Conservation (phyloP, 1,140 invertebrate genomes). For the Cydia strobilella region DNA sequence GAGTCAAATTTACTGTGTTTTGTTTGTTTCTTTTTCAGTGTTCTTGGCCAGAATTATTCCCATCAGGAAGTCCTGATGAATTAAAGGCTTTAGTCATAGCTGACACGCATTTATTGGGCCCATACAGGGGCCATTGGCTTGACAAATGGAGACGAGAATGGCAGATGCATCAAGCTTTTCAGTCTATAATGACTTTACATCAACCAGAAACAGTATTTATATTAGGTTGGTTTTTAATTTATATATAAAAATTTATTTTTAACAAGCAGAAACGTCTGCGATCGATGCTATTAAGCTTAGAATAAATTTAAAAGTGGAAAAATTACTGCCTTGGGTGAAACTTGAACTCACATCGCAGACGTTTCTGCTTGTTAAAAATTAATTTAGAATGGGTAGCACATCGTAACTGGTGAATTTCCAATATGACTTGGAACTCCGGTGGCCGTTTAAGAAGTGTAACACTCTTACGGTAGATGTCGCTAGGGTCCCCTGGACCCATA, state of each 20-base stretch:
- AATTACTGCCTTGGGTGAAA: no score
- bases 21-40: slow-evolving; percentile 52
- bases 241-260: neutral
- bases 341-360: no score
- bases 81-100: slow-evolving; percentile 91
- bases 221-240: slow-evolving; percentile 83
- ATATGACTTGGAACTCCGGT: no score
- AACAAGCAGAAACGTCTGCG: no score
- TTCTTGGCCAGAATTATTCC: slow-evolving; percentile 54
- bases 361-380: no score
- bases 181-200: slow-evolving; percentile 90
- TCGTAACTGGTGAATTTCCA: no score
- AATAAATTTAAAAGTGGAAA: no score
- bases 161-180: slow-evolving; percentile 98
- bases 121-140: slow-evolving; percentile 95
- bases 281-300: no score
- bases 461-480: no score
- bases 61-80: slow-evolving; percentile 34
- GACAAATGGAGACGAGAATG: slow-evolving; percentile 98
- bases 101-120: slow-evolving; percentile 96
- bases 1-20: neutral
- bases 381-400: no score
- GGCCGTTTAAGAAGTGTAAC: no score
- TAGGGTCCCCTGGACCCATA: no score
- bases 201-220: slow-evolving; percentile 96